These are phyloP conservation scores for Trialeurodes vaporariorum DNA, from an alignment of 1,140 invertebrate genomes.

Conservation along the genomic window DNA sequence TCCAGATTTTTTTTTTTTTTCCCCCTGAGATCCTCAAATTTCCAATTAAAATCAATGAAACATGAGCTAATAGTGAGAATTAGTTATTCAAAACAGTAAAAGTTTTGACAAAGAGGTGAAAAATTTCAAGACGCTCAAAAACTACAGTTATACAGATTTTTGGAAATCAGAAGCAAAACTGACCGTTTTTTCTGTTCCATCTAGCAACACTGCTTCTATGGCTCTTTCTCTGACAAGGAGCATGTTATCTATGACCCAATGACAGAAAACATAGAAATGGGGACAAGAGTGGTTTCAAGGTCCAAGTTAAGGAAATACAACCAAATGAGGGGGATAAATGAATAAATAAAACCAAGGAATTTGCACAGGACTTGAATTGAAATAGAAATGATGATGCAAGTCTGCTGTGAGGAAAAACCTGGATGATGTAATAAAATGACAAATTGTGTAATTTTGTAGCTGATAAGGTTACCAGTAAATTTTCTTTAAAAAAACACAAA, in stretches of 20 bases:
- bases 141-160: conserved; percentile 20
- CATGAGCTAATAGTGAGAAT: too few species aligned
- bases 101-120: conserved; percentile 18
- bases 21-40: too few species aligned
- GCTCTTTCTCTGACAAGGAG: not conserved
- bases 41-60: too few species aligned
- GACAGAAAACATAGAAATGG: not conserved
- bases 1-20: too few species aligned
- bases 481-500: too few species aligned
- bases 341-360: conserved; percentile 17
- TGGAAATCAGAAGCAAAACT: conserved; percentile 5
- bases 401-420: too few species aligned
- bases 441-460: too few species aligned
- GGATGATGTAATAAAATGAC: too few species aligned
- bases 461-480: too few species aligned
- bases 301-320: not conserved
- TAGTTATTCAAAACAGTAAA: too few species aligned
- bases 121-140: conserved; percentile 10
- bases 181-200: not conserved
- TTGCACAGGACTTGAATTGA: too few species aligned
- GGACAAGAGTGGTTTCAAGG: not conserved
- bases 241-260: not conserved
- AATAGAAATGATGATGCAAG: too few species aligned
- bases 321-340: conserved; percentile 12
- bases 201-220: not conserved